phyloP scores from a whole-genome alignment of 2,888 invertebrate species.

The Aromia moschata region DNA sequence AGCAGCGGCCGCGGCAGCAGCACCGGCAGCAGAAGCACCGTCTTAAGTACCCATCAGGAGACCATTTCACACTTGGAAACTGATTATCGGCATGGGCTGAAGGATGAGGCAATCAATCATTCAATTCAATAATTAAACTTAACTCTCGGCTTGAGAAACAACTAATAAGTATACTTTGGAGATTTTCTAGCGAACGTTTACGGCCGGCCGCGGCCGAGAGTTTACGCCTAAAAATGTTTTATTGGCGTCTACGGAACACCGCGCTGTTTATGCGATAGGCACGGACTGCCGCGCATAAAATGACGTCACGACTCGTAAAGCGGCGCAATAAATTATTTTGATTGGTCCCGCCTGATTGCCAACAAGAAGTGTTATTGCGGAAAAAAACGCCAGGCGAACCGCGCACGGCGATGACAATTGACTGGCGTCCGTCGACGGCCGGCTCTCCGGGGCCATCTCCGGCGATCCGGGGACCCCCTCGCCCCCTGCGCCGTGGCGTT shows the following conservation, averaged over 20 bases:
- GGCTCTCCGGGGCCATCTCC: slow-evolving; percentile 17
- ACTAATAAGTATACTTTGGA: slow-evolving; percentile 40
- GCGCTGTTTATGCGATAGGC: slow-evolving; percentile 55
- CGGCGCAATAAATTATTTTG: slow-evolving; percentile 57
- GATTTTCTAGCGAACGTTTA: slow-evolving; percentile 40
- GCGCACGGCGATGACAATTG: slow-evolving; percentile 32
- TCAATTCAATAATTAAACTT: slow-evolving; percentile 39
- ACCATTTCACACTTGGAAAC: slow-evolving; percentile 28
- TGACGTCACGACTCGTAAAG: slow-evolving; percentile 59
- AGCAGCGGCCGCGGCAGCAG: neutral
- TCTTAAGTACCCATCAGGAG: slow-evolving; percentile 24
- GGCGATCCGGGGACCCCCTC: slow-evolving; percentile 8
- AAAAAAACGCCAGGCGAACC: slow-evolving; percentile 39
- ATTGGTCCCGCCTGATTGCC: slow-evolving; percentile 59
- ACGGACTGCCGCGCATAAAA: slow-evolving; percentile 55
- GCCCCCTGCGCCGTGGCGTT: slow-evolving; percentile 13
- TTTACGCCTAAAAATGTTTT: slow-evolving; percentile 51
- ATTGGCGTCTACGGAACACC: slow-evolving; percentile 48
- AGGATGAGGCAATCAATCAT: slow-evolving; percentile 34
- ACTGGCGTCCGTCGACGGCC: slow-evolving; percentile 28
- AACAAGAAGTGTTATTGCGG: slow-evolving; percentile 48
- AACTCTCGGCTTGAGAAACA: slow-evolving; percentile 36
- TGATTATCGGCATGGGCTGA: slow-evolving; percentile 24
- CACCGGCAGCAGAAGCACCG: slow-evolving; percentile 14
- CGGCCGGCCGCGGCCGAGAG: slow-evolving; percentile 37